Conservation (phyloP, 2,888 invertebrate species). For the Folsomia manolachei region DNA sequence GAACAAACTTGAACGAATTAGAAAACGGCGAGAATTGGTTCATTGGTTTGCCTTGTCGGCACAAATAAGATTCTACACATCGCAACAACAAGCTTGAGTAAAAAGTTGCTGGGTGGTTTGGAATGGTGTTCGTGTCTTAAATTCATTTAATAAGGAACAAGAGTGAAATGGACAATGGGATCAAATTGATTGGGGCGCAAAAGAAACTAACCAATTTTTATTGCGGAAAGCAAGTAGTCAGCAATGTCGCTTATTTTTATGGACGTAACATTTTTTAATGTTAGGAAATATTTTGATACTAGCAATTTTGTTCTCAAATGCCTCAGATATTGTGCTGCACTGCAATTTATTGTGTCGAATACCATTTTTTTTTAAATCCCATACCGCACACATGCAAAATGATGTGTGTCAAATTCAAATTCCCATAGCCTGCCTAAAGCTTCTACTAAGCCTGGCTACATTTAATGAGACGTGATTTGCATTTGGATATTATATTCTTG, state of each 20-base stretch:
- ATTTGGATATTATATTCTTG: neutral
- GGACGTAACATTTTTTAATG: too few species aligned
- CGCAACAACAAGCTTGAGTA: neutral
- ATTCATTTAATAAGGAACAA: neutral
- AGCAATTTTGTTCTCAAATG: too few species aligned
- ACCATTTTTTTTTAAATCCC: too few species aligned
- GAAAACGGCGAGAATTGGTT: neutral
- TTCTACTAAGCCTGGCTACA: neutral
- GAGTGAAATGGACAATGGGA: neutral
- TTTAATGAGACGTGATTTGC: neutral
- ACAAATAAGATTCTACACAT: neutral
- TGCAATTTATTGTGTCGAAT: too few species aligned
- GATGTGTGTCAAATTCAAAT: neutral
- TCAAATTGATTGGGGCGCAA: neutral
- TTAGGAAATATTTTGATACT: too few species aligned
- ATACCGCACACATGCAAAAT: neutral
- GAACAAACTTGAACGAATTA: neutral
- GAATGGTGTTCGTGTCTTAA: neutral
- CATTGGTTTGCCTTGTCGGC: neutral
- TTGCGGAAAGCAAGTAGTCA: too few species aligned
- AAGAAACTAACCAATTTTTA: too few species aligned
- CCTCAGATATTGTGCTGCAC: too few species aligned
- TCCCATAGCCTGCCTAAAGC: neutral
- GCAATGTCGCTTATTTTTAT: too few species aligned
- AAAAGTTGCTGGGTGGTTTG: too few species aligned